phyloP scores from a whole-genome alignment of 2,888 invertebrate species.

The Dynastes maya region DNA sequence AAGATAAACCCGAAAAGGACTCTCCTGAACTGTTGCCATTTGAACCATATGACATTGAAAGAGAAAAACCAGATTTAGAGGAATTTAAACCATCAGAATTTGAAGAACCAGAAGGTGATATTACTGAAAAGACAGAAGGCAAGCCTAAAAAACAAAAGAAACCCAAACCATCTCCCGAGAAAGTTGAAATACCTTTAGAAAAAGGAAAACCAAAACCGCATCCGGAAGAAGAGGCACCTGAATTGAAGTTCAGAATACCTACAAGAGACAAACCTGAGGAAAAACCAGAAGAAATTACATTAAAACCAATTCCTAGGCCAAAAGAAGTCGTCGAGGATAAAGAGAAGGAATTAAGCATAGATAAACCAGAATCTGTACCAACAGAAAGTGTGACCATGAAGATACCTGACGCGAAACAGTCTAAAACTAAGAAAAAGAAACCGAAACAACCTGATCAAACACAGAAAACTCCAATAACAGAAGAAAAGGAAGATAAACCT shows the following conservation, averaged over 20 bases:
- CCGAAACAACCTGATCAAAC: constrained; percentile 55
- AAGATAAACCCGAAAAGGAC: constrained; percentile 61
- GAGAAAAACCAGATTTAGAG: constrained; percentile 66
- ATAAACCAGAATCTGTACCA: constrained; percentile 67
- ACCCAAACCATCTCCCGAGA: constrained; percentile 58
- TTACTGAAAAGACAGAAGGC: constrained; percentile 57
- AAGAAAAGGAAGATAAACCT: constrained; percentile 49
- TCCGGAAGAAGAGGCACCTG: constrained; percentile 57
- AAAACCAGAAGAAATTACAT: constrained; percentile 59
- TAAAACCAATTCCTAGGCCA: constrained; percentile 61
- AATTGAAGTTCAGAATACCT: constrained; percentile 57
- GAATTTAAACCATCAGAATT: constrained; percentile 66
- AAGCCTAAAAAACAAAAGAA: constrained; percentile 60
- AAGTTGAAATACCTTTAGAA: constrained; percentile 51
- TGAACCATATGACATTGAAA: constrained; percentile 67
- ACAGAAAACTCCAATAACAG: constrained; percentile 52
- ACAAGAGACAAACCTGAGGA: constrained; percentile 63
- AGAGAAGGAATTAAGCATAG: constrained; percentile 64
- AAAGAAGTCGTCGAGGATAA: constrained; percentile 57
- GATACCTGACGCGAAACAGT: constrained; percentile 62
- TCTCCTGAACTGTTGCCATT: constrained; percentile 65
- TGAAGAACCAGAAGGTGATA: constrained; percentile 58
- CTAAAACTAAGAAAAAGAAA: constrained; percentile 51
- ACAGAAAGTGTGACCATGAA: constrained; percentile 65
- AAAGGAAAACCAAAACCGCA: constrained; percentile 60